These are phyloP conservation scores for Rhea americana DNA, from an alignment of 2,113 vertebrate genomes.

Conservation along the genomic window DNA sequence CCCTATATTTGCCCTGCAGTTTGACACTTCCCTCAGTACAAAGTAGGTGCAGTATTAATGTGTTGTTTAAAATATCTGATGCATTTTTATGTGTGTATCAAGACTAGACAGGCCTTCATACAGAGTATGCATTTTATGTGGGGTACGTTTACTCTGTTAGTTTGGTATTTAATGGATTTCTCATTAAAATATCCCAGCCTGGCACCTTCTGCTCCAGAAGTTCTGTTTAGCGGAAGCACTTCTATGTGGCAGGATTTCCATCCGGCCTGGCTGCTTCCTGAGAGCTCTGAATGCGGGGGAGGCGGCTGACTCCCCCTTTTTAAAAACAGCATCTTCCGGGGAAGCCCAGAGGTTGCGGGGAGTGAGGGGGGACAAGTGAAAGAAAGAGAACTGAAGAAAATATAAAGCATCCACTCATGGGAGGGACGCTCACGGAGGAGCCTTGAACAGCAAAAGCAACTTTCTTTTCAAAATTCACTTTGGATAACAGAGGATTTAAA, in stretches of 20 bases:
- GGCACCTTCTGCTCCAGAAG: background rate
- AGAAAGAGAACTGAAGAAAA: background rate
- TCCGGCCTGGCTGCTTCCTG: background rate
- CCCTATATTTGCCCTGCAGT: background rate
- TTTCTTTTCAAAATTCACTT: background rate
- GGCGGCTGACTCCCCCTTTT: background rate
- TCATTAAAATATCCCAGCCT: background rate
- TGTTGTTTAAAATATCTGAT: background rate
- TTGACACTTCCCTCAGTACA: background rate
- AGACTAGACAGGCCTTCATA: background rate
- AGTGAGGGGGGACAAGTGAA: background rate
- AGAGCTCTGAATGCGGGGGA: background rate
- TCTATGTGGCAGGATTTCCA: background rate
- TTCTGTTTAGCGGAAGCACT: background rate
- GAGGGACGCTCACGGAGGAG: background rate
- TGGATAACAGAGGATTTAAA: background rate
- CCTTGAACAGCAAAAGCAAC: background rate
- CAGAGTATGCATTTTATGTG: background rate
- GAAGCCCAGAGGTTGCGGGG: background rate
- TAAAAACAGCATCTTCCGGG: background rate
- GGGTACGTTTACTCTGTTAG: background rate
- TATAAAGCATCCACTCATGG: fast-evolving
- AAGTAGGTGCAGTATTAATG: background rate
- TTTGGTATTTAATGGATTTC: background rate
- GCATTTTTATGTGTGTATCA: background rate